A percentile compares a stretch with the other conserved stretches of the same genome.
These are phyloP conservation scores for Cepaea nemoralis DNA, from an alignment of 1,140 invertebrate species.

Conservation along the genomic window DNA sequence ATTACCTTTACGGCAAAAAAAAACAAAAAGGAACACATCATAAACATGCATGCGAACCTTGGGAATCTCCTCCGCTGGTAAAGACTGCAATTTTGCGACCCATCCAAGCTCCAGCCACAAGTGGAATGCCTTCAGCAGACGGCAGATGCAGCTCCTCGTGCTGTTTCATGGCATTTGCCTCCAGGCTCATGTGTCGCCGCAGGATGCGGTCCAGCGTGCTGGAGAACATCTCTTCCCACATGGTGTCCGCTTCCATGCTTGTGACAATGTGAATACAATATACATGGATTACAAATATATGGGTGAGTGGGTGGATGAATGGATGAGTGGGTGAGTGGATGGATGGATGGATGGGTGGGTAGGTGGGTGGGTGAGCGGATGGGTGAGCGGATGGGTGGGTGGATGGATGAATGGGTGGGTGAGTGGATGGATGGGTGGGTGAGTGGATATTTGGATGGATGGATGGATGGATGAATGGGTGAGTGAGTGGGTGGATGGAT, in stretches of 20 bases:
- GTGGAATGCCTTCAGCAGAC: not conserved
- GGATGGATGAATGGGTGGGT: too few species aligned
- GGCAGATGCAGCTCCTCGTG: not conserved
- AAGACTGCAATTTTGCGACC: constrained; percentile 77
- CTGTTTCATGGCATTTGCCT: not conserved
- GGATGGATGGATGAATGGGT: too few species aligned
- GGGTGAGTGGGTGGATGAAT: too few species aligned
- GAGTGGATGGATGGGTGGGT: too few species aligned
- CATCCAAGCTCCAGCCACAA: not conserved
- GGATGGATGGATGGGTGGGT: too few species aligned
- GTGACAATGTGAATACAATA: too few species aligned
- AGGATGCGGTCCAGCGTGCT: not conserved
- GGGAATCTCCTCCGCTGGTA: constrained; percentile 77
- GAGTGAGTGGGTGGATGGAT: too few species aligned
- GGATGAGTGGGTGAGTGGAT: too few species aligned
- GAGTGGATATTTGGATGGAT: too few species aligned
- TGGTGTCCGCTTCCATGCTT: not conserved
- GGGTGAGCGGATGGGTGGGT: too few species aligned
- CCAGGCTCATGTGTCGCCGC: not conserved
- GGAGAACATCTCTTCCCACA: not conserved
- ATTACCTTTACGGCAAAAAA: not conserved
- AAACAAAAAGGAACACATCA: not conserved
- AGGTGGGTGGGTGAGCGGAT: too few species aligned
- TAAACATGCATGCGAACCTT: constrained; percentile 75
- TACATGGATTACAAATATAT: too few species aligned